Base-by-base conservation (phyloP, 1,140 invertebrate species). In the Pseudomyrmex sp. region DNA sequence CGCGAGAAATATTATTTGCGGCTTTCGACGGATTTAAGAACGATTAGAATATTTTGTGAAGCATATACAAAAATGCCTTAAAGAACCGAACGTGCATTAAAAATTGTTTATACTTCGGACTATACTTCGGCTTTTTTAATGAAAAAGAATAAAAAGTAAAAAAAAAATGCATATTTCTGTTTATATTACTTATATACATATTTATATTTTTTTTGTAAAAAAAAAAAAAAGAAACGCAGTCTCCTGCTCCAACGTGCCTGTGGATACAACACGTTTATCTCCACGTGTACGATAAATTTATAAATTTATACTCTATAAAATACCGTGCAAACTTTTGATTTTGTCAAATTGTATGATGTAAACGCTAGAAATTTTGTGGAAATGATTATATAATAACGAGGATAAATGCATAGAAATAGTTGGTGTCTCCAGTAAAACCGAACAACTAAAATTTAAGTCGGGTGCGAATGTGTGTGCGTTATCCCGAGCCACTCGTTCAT, bases 81-180 rank as follows among this genome's bases (percentile, higher is more conserved):
- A 35, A 2, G 0, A 94, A 94, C 93, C 93, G 90, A 94, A 94
- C 93, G 93, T 94, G 93, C 93, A 94, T 94, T 94, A 92, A 91
- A 92, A 91, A 88, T 92, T 90, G 89, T 91, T 90, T 85, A 76
- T 77, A 83, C 82, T 73, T 89, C 66, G 82, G 63, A 26, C 26
- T 26, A 26, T 26, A 26, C 26, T 26, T 26, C 26, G 26, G 26
- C 35, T 68, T 82, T 61, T 85, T 88, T 35, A 35, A 35, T 35
- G 35, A 35, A 35, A 35, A 35, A 35, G 4, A 70, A 26, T 70
- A 26, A 26, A 26, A 23, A 70, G 10, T 15, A n/a, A 26, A 26
- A 35, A n/a, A 50, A 63, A 35, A 35, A 35, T 8, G 8, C 26
- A 13, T 9, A 23, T 54, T 26, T 35, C 8, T 26, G 35, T 65